Base-by-base conservation (phyloP, 2,113 vertebrate species). In the Ovis canadensis region DNA sequence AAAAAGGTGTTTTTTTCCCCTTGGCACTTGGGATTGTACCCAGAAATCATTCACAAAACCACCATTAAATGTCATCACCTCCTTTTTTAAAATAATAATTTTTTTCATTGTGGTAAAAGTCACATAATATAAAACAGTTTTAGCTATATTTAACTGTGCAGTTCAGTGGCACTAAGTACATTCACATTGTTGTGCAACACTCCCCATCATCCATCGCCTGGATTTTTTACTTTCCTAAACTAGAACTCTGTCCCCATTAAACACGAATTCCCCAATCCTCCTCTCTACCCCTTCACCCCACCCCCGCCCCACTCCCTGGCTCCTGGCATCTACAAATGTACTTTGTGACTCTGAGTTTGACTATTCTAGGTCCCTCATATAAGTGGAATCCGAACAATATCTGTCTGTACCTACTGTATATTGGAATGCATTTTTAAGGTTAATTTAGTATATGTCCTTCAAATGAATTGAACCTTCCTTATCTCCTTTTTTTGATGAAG, bases 271-370 rank as follows among this genome's bases (percentile, higher is more conserved):
- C 40, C 40, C 40, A 43, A 1, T 77, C 40, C 6, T 43, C 71
- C 71, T 27, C 23, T 77, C 21, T 43, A 77, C 71, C 71, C 40
- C 12, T 25, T 27, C 23, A 43, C 11, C 36, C 12, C 1, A 7
- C 40, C 23, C 23, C 6, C 0, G 3, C 40, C 71, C 40, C 0
- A 0, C 23, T 43, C 6, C 71, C 71, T 40, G 36, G 36, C 71
- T 36, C 36, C 11, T 77, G 71, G 36, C 12, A 40, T 71, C 67
- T 40, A 13, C 67, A 25, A 27, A 77, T 43, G 6, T 43, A 27
- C 71, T 77, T 77, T 43, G 36, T 77, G 40, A 77, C 40, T 43
- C 40, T 27, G 71, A 77, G 40, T 43, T 27, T 27, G 12, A 43
- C 71, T 77, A 77, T 77, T 43, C 40, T 43, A 77, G 40, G n/a